Percentiles rank a stretch among this genome's conserved stretches.
Evolutionary conservation across 2,888 invertebrate genomes (phyloP).

Genomic region (Tiphia femorata): DNA sequence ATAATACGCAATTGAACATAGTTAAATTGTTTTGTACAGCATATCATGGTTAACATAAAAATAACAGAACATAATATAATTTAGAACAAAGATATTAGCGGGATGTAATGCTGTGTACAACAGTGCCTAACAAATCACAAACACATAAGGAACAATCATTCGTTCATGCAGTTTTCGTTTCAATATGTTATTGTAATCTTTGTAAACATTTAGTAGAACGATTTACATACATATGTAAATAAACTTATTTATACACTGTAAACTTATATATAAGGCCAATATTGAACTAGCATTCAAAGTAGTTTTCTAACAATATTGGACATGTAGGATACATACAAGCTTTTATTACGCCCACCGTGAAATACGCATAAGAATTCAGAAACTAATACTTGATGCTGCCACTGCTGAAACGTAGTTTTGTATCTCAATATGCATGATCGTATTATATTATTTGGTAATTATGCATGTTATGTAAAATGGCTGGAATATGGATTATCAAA

Average conservation of each 20-base stretch:
- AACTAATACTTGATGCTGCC: slow-evolving; percentile 39
- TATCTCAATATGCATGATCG: slow-evolving; percentile 32
- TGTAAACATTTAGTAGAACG: no score
- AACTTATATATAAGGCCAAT: slow-evolving; percentile 40
- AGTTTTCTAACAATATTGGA: slow-evolving; percentile 45
- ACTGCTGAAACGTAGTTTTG: slow-evolving; percentile 37
- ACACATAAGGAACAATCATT: no score
- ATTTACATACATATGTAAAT: no score
- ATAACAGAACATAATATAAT: no score
- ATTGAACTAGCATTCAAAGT: slow-evolving; percentile 38
- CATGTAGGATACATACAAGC: slow-evolving; percentile 49
- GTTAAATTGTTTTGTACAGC: no score
- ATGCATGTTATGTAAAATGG: slow-evolving; percentile 13
- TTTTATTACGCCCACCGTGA: slow-evolving; percentile 34
- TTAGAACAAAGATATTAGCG: no score
- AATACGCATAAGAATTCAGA: slow-evolving; percentile 29
- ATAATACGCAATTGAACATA: no score
- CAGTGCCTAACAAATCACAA: no score
- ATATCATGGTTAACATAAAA: no score
- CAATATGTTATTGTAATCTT: no score
- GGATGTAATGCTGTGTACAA: no score
- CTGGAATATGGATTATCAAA: background rate
- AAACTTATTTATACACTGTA: slow-evolving; percentile 46
- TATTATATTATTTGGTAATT: slow-evolving; percentile 23
- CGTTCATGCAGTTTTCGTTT: no score